phyloP scores from a whole-genome alignment of 2,797 vertebrate species.

The Sitta carolinensis region DNA sequence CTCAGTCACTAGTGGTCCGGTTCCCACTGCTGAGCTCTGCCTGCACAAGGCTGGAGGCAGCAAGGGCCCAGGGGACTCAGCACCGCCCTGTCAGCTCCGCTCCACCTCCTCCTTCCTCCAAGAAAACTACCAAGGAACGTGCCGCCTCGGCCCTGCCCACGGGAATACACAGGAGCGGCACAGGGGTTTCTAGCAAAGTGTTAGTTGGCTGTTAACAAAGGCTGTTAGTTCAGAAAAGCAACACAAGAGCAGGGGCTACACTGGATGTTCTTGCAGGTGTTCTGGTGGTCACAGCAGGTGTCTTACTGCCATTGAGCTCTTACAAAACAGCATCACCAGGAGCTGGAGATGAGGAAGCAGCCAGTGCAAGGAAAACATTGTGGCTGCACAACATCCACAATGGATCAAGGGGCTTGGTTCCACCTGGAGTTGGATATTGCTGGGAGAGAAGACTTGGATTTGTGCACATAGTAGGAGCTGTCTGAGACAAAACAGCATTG shows the following conservation, averaged over 20 bases:
- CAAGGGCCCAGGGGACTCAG: background rate
- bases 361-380: background rate
- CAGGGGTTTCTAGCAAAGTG: background rate
- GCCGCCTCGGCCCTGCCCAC: background rate
- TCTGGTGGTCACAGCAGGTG: background rate
- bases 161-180: background rate
- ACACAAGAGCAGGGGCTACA: background rate
- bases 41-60: background rate
- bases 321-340: conserved; percentile 3
- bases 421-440: background rate
- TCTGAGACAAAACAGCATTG: background rate
- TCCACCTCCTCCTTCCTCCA: background rate
- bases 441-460: conserved; percentile 30
- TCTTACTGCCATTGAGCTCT: conserved; percentile 21
- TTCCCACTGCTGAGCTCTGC: background rate
- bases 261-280: background rate
- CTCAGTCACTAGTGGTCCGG: background rate
- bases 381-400: background rate
- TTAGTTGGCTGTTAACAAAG: background rate
- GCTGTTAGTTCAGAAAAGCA: conserved; percentile 19
- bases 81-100: background rate
- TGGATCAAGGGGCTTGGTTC: background rate
- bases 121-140: background rate
- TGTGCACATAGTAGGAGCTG: background rate
- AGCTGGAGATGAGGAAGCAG: background rate